These are phyloP conservation scores for Dromius quadrimaculatus DNA, from an alignment of 2,888 invertebrate genomes.

Conservation along the genomic window DNA sequence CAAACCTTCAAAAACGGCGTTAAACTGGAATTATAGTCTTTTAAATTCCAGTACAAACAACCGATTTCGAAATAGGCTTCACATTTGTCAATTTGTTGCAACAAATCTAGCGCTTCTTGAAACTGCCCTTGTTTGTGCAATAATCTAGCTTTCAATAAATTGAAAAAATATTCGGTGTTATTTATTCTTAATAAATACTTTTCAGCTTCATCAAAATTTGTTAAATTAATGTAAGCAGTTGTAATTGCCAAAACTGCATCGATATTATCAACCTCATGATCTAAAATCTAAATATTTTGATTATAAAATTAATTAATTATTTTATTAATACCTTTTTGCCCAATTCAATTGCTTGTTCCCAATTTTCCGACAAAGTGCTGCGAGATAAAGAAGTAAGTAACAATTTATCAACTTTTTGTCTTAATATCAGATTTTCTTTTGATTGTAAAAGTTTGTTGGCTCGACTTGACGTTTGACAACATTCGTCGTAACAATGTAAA, in stretches of 20 bases:
- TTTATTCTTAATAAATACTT: conserved; percentile 60
- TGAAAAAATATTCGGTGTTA: conserved; percentile 59
- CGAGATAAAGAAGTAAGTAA: conserved; percentile 65
- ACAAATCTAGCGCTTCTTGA: conserved; percentile 69
- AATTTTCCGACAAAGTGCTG: conserved; percentile 68
- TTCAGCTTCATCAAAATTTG: conserved; percentile 63
- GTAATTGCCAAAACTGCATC: conserved; percentile 59
- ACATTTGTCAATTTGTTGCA: conserved; percentile 66
- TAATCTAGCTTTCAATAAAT: conserved; percentile 68
- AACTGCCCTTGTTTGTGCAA: conserved; percentile 69
- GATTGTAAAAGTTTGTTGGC: conserved; percentile 63
- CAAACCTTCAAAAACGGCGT: conserved; percentile 73
- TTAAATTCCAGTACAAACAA: conserved; percentile 71
- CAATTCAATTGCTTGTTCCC: conserved; percentile 62
- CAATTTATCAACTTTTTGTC: conserved; percentile 60
- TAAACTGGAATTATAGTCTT: conserved; percentile 73
- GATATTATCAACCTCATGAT: conserved; percentile 53
- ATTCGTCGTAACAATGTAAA: conserved; percentile 69
- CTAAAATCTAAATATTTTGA: conserved; percentile 21
- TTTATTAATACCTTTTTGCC: conserved; percentile 62
- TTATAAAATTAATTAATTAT: conserved; percentile 13
- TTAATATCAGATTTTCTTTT: conserved; percentile 59
- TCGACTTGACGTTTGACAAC: conserved; percentile 64
- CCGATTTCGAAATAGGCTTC: conserved; percentile 73
- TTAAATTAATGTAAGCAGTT: conserved; percentile 64